phyloP scores from a whole-genome alignment of 2,113 vertebrate genomes.

The Kryptolebias marmoratus region DNA sequence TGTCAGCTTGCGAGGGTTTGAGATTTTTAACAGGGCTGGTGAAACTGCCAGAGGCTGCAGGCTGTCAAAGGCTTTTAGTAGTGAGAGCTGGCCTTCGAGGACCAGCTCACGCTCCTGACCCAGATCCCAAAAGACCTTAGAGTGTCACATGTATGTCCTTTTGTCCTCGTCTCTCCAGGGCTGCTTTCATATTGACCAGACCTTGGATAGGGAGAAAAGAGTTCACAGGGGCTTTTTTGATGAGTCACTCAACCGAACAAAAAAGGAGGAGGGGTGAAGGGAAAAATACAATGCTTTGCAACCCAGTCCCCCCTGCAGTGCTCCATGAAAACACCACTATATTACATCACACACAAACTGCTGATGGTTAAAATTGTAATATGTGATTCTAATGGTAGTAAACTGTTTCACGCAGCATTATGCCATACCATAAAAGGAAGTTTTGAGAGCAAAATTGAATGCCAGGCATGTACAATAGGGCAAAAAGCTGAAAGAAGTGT shows the following conservation, averaged over 20 bases:
- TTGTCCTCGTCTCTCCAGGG: slow-evolving; percentile 57
- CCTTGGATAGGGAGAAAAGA: slow-evolving; percentile 42
- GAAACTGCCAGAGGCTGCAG: slow-evolving; percentile 28
- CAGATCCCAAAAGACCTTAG: slow-evolving; percentile 71
- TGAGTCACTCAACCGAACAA: slow-evolving; percentile 76
- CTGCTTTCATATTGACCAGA: slow-evolving; percentile 64
- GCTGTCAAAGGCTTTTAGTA: slow-evolving; percentile 49
- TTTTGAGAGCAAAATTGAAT: slow-evolving; percentile 32
- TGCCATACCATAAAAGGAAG: slow-evolving; percentile 48
- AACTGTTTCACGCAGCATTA: slow-evolving; percentile 41
- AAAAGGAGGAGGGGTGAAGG: slow-evolving; percentile 54
- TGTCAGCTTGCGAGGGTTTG: neutral
- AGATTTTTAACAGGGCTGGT: slow-evolving; percentile 18
- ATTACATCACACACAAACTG: slow-evolving; percentile 57
- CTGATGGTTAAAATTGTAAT: slow-evolving; percentile 21
- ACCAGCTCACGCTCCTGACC: slow-evolving; percentile 68
- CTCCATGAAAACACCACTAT: slow-evolving; percentile 41
- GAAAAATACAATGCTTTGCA: slow-evolving; percentile 53
- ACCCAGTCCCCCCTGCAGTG: slow-evolving; percentile 7
- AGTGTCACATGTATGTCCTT: slow-evolving; percentile 69
- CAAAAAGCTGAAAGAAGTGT: slow-evolving; percentile 33
- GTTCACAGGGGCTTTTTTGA: slow-evolving; percentile 59
- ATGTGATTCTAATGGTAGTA: slow-evolving; percentile 22
- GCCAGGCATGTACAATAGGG: slow-evolving; percentile 29
- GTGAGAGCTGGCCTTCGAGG: slow-evolving; percentile 45